phyloP scores from a whole-genome alignment of 2,113 vertebrate genomes.

The Ptychochromis oligacanthus region DNA sequence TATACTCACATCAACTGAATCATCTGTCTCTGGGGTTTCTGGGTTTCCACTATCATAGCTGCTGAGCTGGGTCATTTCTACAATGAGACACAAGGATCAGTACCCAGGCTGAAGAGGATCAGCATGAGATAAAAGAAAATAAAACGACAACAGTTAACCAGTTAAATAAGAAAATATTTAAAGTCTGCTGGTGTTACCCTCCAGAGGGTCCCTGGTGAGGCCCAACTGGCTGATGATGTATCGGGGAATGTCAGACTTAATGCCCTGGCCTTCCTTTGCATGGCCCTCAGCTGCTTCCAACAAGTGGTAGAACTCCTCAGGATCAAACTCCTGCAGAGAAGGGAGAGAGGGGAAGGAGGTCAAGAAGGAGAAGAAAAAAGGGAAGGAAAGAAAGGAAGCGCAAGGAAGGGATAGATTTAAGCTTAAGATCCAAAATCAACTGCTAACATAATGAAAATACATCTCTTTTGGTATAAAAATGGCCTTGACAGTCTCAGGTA shows the following conservation, averaged over 20 bases:
- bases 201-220: conserved; percentile 95
- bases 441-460: background rate
- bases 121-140: background rate
- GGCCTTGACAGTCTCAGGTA: background rate
- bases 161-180: background rate
- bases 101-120: background rate
- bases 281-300: conserved; percentile 98
- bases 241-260: conserved; percentile 96
- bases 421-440: background rate
- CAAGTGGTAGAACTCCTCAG: conserved; percentile 97
- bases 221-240: conserved; percentile 98
- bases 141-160: background rate
- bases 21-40: conserved; percentile 94
- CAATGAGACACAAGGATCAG: conserved; percentile 40
- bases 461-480: background rate
- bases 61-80: conserved; percentile 98
- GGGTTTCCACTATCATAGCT: conserved; percentile 92
- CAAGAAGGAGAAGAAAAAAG: background rate
- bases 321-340: conserved; percentile 91
- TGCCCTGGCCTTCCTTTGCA: conserved; percentile 96
- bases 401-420: background rate
- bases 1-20: conserved; percentile 87
- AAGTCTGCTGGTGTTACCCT: conserved; percentile 77
- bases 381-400: background rate
- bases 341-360: background rate